phyloP scores from a whole-genome alignment of 2,113 vertebrate genomes.

The Muscicapa adusta region DNA sequence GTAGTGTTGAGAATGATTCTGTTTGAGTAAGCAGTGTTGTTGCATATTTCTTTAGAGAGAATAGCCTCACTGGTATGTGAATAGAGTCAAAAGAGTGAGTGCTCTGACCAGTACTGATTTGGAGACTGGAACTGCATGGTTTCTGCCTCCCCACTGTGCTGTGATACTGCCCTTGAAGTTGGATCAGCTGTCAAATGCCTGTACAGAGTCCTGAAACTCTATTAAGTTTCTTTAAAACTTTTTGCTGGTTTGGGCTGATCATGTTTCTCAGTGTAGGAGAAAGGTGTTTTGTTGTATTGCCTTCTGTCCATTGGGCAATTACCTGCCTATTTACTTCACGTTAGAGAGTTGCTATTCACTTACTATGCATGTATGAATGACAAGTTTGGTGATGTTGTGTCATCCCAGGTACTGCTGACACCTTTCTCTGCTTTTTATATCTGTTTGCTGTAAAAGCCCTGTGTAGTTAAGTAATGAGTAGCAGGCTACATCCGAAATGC shows the following conservation, averaged over 20 bases:
- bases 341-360: neutral
- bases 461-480: neutral
- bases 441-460: neutral
- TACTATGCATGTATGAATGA: neutral
- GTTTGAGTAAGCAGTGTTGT: neutral
- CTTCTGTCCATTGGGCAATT: neutral
- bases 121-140: neutral
- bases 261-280: neutral
- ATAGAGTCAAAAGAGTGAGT: neutral
- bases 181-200: neutral
- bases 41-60: neutral
- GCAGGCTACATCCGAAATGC: neutral
- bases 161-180: accelerated
- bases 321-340: neutral
- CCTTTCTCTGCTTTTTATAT: neutral
- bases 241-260: neutral
- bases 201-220: neutral
- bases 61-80: neutral
- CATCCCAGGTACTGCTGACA: neutral
- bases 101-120: neutral
- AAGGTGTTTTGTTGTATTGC: neutral
- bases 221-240: neutral
- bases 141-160: neutral
- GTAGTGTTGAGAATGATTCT: neutral
- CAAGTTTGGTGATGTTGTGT: neutral